Base-by-base conservation (phyloP, 2,888 invertebrate species). In the Leptopilina drosophilae region DNA sequence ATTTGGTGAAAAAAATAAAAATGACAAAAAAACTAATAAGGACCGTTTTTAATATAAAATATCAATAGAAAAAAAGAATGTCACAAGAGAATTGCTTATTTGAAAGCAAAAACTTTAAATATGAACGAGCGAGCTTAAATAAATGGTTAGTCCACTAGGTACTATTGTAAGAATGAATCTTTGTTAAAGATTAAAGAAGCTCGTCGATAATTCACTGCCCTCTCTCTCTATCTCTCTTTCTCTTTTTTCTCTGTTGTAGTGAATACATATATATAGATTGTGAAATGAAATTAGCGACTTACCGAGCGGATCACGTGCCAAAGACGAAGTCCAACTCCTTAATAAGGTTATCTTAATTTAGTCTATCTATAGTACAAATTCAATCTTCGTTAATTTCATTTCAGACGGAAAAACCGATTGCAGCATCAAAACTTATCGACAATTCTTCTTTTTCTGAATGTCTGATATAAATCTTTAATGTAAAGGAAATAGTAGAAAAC, bases 221-320 rank as follows among this genome's bases (percentile, higher is more conserved):
- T 33, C 33, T 33, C 33, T 3, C 3, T 33, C 5, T 33, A 2
- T 33, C 5, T 33, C 33, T 33, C 33, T 33, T 3, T 33, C 33
- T 33, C 3, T 33, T 33, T 56, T 26, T n/a, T 14, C 33, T 2
- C 11, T 49, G 11, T 49, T 11, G 12, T 11, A 73, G 73, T n/a
- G 15, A n/a, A 20, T 20, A 20, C 26, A 33, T 33, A 33, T 73
- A 73, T 73, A 53, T 9, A 53, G 56, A 33, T 53, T 53, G 9
- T n/a, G n/a, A 73, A 73, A 73, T 73, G 56, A 73, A 59, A 73
- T 73, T 73, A 73, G 73, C 33, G 73, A 73, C 56, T 73, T 56
- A 73, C 33, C 56, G 56, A 56, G 73, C 56, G 73, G 56, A 73
- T 73, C 73, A 73, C 73, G 73, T 73, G 56, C 73, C 73, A 73